Evolutionary conservation across 2,113 vertebrate species (phyloP).

Genomic region (Asarcornis scutulata): DNA sequence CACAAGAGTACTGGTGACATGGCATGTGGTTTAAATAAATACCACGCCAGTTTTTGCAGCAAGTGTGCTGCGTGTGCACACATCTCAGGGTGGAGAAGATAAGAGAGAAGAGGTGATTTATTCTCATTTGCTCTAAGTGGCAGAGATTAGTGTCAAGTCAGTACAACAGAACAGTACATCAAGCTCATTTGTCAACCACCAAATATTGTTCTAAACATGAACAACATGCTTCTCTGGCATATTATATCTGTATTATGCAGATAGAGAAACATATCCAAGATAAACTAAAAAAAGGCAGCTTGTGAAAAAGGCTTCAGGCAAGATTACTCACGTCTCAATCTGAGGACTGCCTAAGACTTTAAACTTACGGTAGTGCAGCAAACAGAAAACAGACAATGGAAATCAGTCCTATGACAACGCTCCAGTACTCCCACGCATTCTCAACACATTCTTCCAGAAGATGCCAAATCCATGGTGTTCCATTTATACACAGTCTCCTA

Average conservation of each 20-base stretch:
- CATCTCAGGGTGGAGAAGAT: constrained; percentile 15
- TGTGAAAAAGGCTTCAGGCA: constrained; percentile 52
- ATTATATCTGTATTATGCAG: constrained; percentile 61
- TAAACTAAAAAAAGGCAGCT: constrained; percentile 43
- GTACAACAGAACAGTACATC: constrained; percentile 63
- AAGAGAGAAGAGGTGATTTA: constrained; percentile 63
- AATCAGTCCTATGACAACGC: constrained; percentile 72
- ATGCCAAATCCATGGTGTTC: constrained; percentile 76
- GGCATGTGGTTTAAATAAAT: neutral
- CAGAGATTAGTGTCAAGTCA: constrained; percentile 71
- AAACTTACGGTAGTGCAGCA: constrained; percentile 77
- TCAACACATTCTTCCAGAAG: constrained; percentile 76
- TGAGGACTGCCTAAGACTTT: constrained; percentile 52
- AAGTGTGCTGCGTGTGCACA: neutral
- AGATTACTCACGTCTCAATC: constrained; percentile 59
- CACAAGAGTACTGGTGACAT: neutral
- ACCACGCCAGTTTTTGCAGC: neutral
- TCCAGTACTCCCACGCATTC: constrained; percentile 77
- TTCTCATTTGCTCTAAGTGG: constrained; percentile 69
- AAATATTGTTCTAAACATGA: constrained; percentile 69
- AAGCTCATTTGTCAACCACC: constrained; percentile 73
- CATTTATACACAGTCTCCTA: constrained; percentile 68
- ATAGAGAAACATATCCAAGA: constrained; percentile 52
- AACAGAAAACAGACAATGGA: constrained; percentile 81
- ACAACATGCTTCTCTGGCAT: constrained; percentile 61